Evolutionary conservation across 2,113 vertebrate species (phyloP).

Genomic region (Erythrolamprus reginae): DNA sequence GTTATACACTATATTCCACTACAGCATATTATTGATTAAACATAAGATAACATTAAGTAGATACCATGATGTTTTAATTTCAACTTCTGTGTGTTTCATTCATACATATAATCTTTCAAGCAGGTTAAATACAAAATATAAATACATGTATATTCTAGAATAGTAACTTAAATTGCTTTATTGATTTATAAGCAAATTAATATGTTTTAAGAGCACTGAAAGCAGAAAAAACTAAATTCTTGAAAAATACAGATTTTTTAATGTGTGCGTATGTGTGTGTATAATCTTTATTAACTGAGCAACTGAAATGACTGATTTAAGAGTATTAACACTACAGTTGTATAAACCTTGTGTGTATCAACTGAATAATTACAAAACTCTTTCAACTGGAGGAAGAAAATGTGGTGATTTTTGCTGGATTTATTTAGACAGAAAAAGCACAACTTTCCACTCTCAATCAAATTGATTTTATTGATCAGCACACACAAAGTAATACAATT

Average conservation of each 20-base stretch:
- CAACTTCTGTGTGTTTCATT: background rate
- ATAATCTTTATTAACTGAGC: conserved; percentile 48
- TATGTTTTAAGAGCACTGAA: conserved; percentile 5
- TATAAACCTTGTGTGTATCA: conserved; percentile 48
- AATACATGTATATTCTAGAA: conserved; percentile 4
- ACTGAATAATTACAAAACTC: conserved; percentile 35
- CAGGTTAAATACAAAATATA: conserved; percentile 9
- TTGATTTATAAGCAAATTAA: background rate
- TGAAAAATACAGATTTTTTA: conserved; percentile 57
- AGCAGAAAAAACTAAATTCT: conserved; percentile 13
- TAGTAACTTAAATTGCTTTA: background rate
- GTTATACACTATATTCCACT: background rate
- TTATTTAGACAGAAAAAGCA: conserved; percentile 33
- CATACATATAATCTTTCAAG: conserved; percentile 2
- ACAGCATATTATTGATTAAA: background rate
- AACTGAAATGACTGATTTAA: conserved; percentile 52
- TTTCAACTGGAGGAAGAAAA: conserved; percentile 40
- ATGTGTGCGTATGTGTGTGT: too few species aligned
- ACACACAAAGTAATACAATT: conserved; percentile 83
- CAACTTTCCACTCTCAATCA: conserved; percentile 69
- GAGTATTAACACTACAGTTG: conserved; percentile 41
- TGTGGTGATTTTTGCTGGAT: conserved; percentile 44
- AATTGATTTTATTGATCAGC: conserved; percentile 87
- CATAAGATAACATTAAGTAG: background rate
- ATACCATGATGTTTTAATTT: background rate